Conservation (phyloP, 2,797 vertebrate genomes). For the Kryptopterus vitreolus region DNA sequence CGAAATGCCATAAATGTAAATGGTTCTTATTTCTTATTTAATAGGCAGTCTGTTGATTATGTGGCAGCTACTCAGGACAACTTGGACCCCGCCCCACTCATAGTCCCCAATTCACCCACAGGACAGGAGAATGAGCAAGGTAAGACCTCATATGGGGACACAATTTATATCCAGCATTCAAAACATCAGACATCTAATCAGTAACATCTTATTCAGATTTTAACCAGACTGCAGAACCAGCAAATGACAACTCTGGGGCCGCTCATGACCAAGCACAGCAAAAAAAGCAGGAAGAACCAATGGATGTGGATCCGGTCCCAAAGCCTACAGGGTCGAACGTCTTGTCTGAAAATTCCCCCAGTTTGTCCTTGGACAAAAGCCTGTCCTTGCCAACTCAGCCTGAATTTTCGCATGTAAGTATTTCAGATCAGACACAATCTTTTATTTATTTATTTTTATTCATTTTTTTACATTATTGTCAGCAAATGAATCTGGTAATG, state of each 20-base stretch:
- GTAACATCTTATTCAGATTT: constrained; percentile 8
- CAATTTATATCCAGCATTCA: neutral
- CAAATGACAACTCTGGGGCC: constrained; percentile 74
- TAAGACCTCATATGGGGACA: constrained; percentile 39
- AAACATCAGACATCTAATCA: neutral
- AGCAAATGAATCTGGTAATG: too few relatives aligned
- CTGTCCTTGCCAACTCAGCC: constrained; percentile 86
- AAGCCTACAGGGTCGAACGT: constrained; percentile 80
- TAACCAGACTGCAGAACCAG: constrained; percentile 68
- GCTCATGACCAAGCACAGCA: constrained; percentile 58
- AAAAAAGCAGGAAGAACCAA: constrained; percentile 61
- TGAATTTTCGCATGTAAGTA: constrained; percentile 89
- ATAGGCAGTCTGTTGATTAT: constrained; percentile 80
- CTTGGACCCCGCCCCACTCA: constrained; percentile 74
- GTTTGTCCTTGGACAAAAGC: constrained; percentile 70
- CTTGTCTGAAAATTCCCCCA: constrained; percentile 76
- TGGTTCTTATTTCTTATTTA: constrained; percentile 10
- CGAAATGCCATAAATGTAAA: neutral
- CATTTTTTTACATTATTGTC: neutral
- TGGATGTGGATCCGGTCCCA: constrained; percentile 62
- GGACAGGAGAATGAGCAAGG: constrained; percentile 65
- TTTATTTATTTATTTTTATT: neutral
- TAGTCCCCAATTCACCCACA: constrained; percentile 89
- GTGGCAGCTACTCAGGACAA: constrained; percentile 76
- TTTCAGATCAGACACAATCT: neutral